Percentiles rank a stretch among this genome's conserved stretches.
phyloP scores from a whole-genome alignment of 2,888 invertebrate genomes.

The Alsophila aescularia region DNA sequence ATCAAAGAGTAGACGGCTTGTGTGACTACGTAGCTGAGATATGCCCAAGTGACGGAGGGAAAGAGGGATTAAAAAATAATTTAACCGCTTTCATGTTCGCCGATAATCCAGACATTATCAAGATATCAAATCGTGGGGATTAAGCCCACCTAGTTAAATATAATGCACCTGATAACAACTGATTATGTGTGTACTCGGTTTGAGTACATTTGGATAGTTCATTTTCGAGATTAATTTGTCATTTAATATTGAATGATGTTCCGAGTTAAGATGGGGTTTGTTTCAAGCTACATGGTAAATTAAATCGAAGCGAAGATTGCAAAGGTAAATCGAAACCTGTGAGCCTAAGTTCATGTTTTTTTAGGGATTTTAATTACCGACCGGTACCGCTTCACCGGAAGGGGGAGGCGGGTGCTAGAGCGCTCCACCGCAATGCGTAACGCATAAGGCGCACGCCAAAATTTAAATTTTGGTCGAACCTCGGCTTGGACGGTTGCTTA shows the following conservation, averaged over 20 bases:
- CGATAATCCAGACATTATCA: conserved; percentile 81
- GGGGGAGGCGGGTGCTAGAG: too few species aligned
- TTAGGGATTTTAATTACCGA: too few species aligned
- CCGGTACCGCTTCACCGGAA: too few species aligned
- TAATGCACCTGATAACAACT: conserved; percentile 74
- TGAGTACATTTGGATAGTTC: conserved; percentile 28
- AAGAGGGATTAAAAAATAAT: conserved; percentile 82
- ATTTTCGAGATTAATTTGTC: conserved; percentile 1
- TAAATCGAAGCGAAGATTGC: too few species aligned
- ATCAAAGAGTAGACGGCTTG: conserved; percentile 45
- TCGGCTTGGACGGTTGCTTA: too few species aligned
- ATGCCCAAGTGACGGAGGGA: conserved; percentile 68
- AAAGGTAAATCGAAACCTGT: too few species aligned
- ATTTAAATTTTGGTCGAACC: too few species aligned
- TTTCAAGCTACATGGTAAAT: too few species aligned
- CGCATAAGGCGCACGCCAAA: too few species aligned
- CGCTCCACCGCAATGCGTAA: too few species aligned
- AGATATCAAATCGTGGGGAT: conserved; percentile 81
- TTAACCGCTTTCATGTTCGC: conserved; percentile 81
- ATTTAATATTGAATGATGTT: background rate
- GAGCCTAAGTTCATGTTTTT: too few species aligned
- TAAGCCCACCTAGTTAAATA: conserved; percentile 78
- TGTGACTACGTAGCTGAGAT: conserved; percentile 66
- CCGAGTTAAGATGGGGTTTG: too few species aligned
- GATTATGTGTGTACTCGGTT: conserved; percentile 63